Base-by-base conservation (phyloP, 1,140 invertebrate species). In the Branchinecta lynchi region DNA sequence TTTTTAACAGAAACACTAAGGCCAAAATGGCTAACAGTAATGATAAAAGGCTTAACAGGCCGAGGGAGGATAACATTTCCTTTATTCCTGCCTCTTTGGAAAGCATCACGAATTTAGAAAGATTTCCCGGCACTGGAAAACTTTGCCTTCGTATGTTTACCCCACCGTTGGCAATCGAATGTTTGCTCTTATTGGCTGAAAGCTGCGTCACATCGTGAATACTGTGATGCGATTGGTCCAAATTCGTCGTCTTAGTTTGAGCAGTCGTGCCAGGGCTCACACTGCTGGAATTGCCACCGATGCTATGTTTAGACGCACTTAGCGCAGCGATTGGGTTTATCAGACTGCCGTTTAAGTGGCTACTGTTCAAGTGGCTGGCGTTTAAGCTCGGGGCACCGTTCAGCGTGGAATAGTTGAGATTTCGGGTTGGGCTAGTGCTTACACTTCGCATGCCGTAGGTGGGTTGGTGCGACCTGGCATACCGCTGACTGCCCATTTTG, bases 41-140 rank as follows among this genome's bases (percentile, higher is more conserved):
- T 32, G 89, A 91, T 68, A 92, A 87, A 66, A 93, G 80, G 74
- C 90, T 92, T 68, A 93, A 77, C n/a, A 93, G 77, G 1, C 89
- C 91, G 45, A 93, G 79, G 43, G 89, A 92, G 6, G 89, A 88
- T n/a, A 93, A 78, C 76, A 88, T 89, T 77, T 92, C 89, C 74
- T 86, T 86, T 9, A 87, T 84, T 0, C 86, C 87, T 7, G 84
- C 80, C 70, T 81, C 75, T 69, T 80, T 79, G 73, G 81, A 81
- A 66, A 80, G 75, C 70, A 77, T 77, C 76, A 80, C 82, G 43
- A 77, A 66, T 74, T 17, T 69, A 74, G 78, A 79, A 10, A 79
- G 75, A 51, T 78, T 78, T 7, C 80, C 77, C 15, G 73, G 75
- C 71, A 79, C 75, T 44, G 8, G 75, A 72, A 71, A 76, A 73